Conservation (phyloP, 2,797 vertebrate species). For the Phrynocephalus vlangalii region DNA sequence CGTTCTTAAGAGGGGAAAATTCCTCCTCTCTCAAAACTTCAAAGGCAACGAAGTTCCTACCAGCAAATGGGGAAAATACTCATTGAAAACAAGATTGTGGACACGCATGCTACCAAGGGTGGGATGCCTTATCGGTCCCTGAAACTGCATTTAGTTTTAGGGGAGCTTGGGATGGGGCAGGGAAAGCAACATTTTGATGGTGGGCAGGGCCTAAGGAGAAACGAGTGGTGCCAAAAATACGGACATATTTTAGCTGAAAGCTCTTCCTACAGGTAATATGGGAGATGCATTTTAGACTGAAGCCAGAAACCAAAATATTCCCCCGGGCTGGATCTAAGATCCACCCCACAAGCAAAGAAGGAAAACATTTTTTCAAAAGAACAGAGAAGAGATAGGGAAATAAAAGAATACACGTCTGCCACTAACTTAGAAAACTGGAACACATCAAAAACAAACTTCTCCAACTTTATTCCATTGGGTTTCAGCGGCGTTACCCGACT, state of each 20-base stretch:
- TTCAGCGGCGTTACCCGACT: conserved; percentile 85
- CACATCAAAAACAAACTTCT: conserved; percentile 98
- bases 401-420: not conserved
- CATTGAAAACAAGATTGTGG: not conserved
- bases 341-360: too few species aligned
- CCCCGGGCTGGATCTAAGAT: too few species aligned
- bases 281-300: too few species aligned
- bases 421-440: conserved; percentile 93
- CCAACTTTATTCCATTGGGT: conserved; percentile 96
- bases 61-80: conserved; percentile 5
- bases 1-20: conserved; percentile 94
- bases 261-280: too few species aligned
- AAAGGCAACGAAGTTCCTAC: conserved; percentile 91
- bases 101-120: not conserved
- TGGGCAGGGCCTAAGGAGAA: too few species aligned
- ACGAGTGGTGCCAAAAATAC: too few species aligned
- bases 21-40: conserved; percentile 93
- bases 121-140: too few species aligned
- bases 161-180: too few species aligned
- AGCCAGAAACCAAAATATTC: too few species aligned
- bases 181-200: too few species aligned
- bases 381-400: not conserved
- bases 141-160: too few species aligned
- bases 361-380: not conserved
- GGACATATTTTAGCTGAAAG: too few species aligned